Percentiles rank a stretch among this genome's conserved stretches.
These are phyloP conservation scores for Polia nebulosa DNA, from an alignment of 2,888 invertebrate genomes.

Conservation along the genomic window DNA sequence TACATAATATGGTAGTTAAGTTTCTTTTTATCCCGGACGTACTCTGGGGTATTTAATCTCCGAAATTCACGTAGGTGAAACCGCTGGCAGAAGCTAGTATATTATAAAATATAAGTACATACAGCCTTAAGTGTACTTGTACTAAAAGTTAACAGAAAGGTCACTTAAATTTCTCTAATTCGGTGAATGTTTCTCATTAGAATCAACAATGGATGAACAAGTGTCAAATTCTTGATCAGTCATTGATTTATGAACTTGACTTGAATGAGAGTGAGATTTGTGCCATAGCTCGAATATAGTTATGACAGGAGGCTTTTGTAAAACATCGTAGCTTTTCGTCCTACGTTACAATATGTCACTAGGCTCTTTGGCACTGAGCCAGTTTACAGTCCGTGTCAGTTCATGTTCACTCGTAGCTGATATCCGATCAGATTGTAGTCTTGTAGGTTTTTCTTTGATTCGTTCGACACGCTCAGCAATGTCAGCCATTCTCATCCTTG, in stretches of 20 bases:
- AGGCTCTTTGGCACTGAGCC: slow-evolving; percentile 76
- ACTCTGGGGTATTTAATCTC: too few species aligned
- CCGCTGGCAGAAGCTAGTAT: neutral
- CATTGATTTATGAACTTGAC: neutral
- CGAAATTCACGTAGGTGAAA: too few species aligned
- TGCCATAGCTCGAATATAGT: slow-evolving; percentile 1
- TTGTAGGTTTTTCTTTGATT: slow-evolving; percentile 59
- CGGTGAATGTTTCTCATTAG: neutral
- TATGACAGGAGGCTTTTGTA: slow-evolving; percentile 54
- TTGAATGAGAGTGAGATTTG: neutral
- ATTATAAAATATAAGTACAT: too few species aligned
- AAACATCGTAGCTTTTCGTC: slow-evolving; percentile 67
- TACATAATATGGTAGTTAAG: too few species aligned
- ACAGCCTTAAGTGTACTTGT: too few species aligned
- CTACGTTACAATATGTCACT: slow-evolving; percentile 77
- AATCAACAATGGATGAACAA: neutral
- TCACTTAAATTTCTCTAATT: neutral
- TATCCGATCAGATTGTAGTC: slow-evolving; percentile 67
- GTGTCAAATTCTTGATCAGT: neutral
- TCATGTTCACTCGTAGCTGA: slow-evolving; percentile 67
- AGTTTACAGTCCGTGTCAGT: slow-evolving; percentile 69
- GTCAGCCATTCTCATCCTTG: slow-evolving; percentile 4
- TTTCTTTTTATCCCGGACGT: too few species aligned
- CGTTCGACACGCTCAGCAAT: slow-evolving; percentile 17
- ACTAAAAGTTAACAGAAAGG: neutral